These are phyloP conservation scores for Pandion haliaetus DNA, from an alignment of 2,113 vertebrate species.

Conservation along the genomic window DNA sequence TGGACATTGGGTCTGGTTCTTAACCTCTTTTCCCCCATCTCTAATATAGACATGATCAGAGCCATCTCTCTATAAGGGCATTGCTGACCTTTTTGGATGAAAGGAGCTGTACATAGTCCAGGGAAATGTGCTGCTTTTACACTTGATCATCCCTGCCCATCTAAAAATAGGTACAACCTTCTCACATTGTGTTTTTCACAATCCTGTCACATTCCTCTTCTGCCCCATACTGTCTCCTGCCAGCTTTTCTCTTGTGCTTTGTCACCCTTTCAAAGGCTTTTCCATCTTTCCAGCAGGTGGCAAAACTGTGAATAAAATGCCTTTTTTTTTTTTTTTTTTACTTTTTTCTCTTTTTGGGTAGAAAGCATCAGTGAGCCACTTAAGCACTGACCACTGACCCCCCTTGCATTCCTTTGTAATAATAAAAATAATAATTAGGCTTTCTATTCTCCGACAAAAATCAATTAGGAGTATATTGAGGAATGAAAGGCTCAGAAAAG, in stretches of 20 bases:
- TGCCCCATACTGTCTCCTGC: slow-evolving; percentile 17
- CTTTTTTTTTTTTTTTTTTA: neutral
- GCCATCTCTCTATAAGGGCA: neutral
- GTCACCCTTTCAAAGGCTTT: slow-evolving; percentile 48
- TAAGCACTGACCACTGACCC: neutral
- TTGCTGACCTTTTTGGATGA: slow-evolving; percentile 40
- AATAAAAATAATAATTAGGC: slow-evolving; percentile 51
- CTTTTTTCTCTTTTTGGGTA: neutral
- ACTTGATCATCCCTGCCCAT: slow-evolving; percentile 22
- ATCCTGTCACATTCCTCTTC: slow-evolving; percentile 30
- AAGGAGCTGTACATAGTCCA: slow-evolving; percentile 17
- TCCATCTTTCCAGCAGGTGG: slow-evolving; percentile 25
- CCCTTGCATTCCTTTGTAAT: neutral
- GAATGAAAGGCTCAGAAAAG: slow-evolving; percentile 56
- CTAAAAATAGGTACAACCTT: slow-evolving; percentile 53
- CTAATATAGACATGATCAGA: slow-evolving; percentile 9
- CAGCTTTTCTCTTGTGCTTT: slow-evolving; percentile 51
- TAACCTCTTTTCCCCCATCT: slow-evolving; percentile 7
- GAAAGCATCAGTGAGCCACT: slow-evolving; percentile 1
- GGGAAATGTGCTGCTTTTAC: slow-evolving; percentile 23
- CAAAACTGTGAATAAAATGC: slow-evolving; percentile 53
- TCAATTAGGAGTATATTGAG: slow-evolving; percentile 60
- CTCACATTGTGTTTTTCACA: slow-evolving; percentile 43
- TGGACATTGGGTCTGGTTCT: neutral
- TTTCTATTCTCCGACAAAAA: slow-evolving; percentile 52